Evolutionary conservation across 2,888 invertebrate species (phyloP), one percentile per base, ranked within the genome.

Genomic region (Yponomeuta evonymella): DNA sequence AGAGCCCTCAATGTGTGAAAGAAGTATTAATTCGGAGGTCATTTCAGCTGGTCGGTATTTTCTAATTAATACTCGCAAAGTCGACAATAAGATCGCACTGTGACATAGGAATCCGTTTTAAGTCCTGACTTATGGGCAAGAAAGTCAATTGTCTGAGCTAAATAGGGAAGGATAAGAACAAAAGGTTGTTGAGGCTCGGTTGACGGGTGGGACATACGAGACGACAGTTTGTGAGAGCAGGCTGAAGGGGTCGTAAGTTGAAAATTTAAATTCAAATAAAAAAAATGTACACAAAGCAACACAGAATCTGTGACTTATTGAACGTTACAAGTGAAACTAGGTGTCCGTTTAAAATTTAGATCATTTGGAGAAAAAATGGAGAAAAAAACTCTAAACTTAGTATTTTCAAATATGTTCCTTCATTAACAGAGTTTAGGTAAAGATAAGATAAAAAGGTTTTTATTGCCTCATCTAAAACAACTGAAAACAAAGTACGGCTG

Each of bases 81-180:
- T 78, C 79, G 74, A 85, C 83, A 84, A 84, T 84, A 79, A 81
- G 80, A 81, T 75, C 79, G 74, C 77, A 72, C 75, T 80, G 76
- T 84, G 88, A 89, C 89, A 83, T 76, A 75, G 85, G 86, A 83
- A 87, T 89, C 86, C 88, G 88, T 88, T 90, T 89, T 83, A 86
- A 85, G 82, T 88, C 51, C 84, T 87, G 87, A 88, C 86, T 87
- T 87, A 86, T 82, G 82, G 83, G 79, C 80, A 48, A 81, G 81
- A 80, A 81, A 88, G 87, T 87, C 89, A 89, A 90, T 90, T 90
- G 90, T 89, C 83, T 85, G 80, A 76, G 84, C 86, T 88, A 89
- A 85, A 88, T 88, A 63, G 70, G 74, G 76, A 71, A 75, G 74
- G 87, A 87, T 83, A 87, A 88, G 78, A 77, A 75, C 79, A 79